Base-by-base conservation (phyloP, 2,888 invertebrate species). In the Acronicta aceris region DNA sequence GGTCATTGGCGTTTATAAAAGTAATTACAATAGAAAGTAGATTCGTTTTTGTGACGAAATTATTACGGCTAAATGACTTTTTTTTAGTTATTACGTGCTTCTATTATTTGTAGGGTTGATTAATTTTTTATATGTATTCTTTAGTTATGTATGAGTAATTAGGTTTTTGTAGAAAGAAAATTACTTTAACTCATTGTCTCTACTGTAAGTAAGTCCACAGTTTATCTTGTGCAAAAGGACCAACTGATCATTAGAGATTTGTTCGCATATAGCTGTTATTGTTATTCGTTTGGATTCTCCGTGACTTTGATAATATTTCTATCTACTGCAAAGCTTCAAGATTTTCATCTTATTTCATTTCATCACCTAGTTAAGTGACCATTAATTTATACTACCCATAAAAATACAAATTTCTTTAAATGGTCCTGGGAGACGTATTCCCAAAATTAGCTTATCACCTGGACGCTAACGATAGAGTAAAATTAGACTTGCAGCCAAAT, bases 21-120 rank as follows among this genome's bases (percentile, higher is more conserved):
- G 87, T 89, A 89, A 91, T 91, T 90, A 87, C 84, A 84, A 88
- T 86, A 82, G 80, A 81, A 82, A 85, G 83, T 81, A 70, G 81
- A 80, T 83, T 83, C 78, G 81, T 79, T 82, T 85, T 84, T 84
- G 82, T 86, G 83, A 85, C 81, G 80, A 82, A 82, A 85, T 82
- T 82, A 77, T 79, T 78, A 74, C 46, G 50, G 50, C 46, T 51
- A 65, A 72, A 69, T 70, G 49, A 62, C 70, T 71, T 71, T 75
- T n/a, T 74, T 80, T 65, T 65, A 58, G 63, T 67, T 76, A 72
- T 70, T 60, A 74, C 59, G 54, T 66, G 70, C 57, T 73, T 65
- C 50, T 65, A 59, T 75, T 70, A 72, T 74, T 70, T 70, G 65
- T 62, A 48, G 36, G 17, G 59, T 55, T 68, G 41, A 60, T 60